A percentile compares a stretch with the other conserved stretches of the same genome.
phyloP scores from a whole-genome alignment of 23 tunicate genomes.

The Diplosoma virens region DNA sequence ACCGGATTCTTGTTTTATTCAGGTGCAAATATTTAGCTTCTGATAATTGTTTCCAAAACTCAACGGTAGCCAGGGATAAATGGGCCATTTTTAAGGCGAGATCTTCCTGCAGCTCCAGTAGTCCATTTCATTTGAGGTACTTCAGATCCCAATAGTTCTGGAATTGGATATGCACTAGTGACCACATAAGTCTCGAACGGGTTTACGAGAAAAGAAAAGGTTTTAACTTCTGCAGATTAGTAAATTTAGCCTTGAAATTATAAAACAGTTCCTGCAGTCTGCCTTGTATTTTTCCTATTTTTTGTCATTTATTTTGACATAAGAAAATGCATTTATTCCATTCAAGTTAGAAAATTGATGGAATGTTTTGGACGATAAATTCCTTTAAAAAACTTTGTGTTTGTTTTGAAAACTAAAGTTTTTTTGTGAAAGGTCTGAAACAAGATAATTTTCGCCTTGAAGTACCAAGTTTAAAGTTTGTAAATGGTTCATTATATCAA shows the following conservation, averaged over 20 bases:
- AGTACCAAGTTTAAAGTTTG: conserved; percentile 49
- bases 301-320: too few species aligned
- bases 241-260: conserved; percentile 39
- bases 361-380: conserved; percentile 41
- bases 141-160: conserved; percentile 34
- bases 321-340: too few species aligned
- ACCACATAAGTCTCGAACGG: conserved; percentile 58
- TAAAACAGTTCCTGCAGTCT: conserved; percentile 51
- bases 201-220: conserved; percentile 59
- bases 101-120: conserved; percentile 49
- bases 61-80: conserved; percentile 33
- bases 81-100: conserved; percentile 51
- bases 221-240: conserved; percentile 45
- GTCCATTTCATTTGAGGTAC: conserved; percentile 51
- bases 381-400: conserved; percentile 36
- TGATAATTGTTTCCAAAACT: conserved; percentile 54
- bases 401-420: conserved; percentile 40
- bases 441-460: conserved; percentile 47
- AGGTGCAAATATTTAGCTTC: conserved; percentile 50
- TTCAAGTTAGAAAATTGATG: conserved; percentile 39
- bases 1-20: conserved; percentile 28
- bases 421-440: conserved; percentile 44
- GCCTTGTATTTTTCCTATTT: conserved; percentile 55
- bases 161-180: conserved; percentile 57
- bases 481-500: conserved; percentile 47